Evolutionary conservation across 2,797 vertebrate species (phyloP).

Genomic region (Martes flavigula): DNA sequence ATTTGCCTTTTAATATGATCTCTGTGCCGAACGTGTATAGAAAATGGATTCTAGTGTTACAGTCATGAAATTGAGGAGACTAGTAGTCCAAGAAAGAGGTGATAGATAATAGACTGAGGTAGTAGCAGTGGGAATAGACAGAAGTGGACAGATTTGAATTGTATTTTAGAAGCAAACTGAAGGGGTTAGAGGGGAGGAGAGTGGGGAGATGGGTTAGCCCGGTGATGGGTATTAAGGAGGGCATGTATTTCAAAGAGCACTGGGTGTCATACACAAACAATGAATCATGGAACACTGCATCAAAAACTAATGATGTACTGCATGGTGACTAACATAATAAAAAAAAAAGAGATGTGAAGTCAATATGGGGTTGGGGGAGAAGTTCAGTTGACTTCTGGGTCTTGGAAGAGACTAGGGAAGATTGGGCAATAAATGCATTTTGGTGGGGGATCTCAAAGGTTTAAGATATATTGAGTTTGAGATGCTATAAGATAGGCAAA

Average conservation of each 20-base stretch:
- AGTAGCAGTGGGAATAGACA: neutral
- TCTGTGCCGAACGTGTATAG: neutral
- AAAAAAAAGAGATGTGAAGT: neutral
- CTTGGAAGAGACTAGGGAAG: neutral
- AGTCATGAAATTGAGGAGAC: neutral
- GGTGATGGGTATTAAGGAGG: too few species aligned
- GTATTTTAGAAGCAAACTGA: neutral
- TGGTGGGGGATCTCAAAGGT: neutral
- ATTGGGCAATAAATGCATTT: neutral
- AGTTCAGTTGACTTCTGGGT: neutral
- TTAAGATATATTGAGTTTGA: neutral
- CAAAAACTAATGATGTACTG: too few species aligned
- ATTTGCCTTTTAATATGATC: neutral
- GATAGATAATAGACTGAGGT: neutral
- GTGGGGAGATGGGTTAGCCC: too few species aligned
- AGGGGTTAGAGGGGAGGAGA: too few species aligned
- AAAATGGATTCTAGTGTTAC: neutral
- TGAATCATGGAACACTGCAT: too few species aligned
- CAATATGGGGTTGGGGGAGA: neutral
- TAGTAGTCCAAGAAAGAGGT: neutral
- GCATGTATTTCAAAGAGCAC: too few species aligned
- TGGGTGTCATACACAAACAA: too few species aligned
- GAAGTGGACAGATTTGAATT: neutral
- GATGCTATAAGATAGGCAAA: neutral
- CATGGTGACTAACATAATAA: too few species aligned